Evolutionary conservation across 2,888 invertebrate genomes (phyloP).

Genomic region (Spisula subtruncata): DNA sequence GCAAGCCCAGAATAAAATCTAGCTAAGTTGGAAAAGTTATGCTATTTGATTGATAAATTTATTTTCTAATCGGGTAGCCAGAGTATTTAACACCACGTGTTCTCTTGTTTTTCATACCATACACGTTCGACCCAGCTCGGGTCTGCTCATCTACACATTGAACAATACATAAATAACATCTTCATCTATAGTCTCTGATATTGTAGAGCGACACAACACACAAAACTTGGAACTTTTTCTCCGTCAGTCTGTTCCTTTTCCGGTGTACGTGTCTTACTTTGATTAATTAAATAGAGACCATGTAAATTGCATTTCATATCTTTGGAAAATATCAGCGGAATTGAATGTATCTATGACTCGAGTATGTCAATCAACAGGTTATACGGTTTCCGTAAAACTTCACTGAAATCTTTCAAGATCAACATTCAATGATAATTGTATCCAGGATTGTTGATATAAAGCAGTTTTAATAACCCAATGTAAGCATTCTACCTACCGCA

Average conservation of each 20-base stretch:
- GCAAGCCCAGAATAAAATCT: too few relatives aligned
- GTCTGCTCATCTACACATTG: too few relatives aligned
- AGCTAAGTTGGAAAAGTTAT: too few relatives aligned
- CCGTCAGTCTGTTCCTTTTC: background rate
- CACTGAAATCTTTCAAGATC: background rate
- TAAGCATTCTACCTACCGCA: background rate
- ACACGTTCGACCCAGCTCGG: too few relatives aligned
- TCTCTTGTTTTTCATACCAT: too few relatives aligned
- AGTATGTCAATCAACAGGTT: background rate
- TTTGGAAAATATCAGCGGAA: background rate
- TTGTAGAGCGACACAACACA: too few relatives aligned
- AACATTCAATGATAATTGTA: conserved; percentile 13
- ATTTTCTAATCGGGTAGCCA: too few relatives aligned
- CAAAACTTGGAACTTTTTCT: background rate
- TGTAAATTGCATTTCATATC: background rate
- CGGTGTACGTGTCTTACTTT: background rate
- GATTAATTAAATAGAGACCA: background rate
- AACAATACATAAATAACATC: too few relatives aligned
- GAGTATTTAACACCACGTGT: too few relatives aligned
- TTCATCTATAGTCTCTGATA: too few relatives aligned
- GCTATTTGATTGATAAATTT: too few relatives aligned
- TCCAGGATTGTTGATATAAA: background rate
- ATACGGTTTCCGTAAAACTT: background rate
- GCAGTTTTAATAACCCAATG: background rate
- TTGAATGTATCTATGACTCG: background rate